These are phyloP conservation scores for Merodon equestris DNA, from an alignment of 2,888 invertebrate species.

Conservation along the genomic window DNA sequence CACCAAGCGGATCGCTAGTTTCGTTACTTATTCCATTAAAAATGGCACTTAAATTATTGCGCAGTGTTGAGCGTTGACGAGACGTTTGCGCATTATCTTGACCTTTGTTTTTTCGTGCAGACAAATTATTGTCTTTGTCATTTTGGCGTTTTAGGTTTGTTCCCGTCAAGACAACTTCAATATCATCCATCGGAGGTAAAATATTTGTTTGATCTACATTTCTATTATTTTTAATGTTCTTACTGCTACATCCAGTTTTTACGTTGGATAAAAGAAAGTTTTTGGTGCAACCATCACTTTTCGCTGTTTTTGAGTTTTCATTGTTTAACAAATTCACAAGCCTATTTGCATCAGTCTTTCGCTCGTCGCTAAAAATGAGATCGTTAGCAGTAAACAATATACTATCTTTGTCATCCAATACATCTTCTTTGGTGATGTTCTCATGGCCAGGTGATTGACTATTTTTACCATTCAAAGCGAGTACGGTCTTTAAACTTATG, in stretches of 20 bases:
- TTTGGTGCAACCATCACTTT: constrained; percentile 70
- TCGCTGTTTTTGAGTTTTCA: constrained; percentile 69
- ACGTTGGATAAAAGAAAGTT: constrained; percentile 68
- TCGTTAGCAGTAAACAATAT: constrained; percentile 73
- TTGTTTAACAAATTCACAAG: constrained; percentile 69
- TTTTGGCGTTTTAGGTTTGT: constrained; percentile 74
- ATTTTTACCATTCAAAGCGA: constrained; percentile 29
- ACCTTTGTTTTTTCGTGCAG: constrained; percentile 37
- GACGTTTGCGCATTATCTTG: constrained; percentile 20
- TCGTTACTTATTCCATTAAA: constrained; percentile 46
- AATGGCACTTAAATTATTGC: constrained; percentile 47
- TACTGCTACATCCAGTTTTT: constrained; percentile 41
- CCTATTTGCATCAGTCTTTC: constrained; percentile 73
- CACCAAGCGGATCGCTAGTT: constrained; percentile 69
- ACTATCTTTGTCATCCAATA: constrained; percentile 52
- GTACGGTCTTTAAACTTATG: constrained; percentile 73
- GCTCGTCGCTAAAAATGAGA: constrained; percentile 72
- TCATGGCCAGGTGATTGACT: constrained; percentile 45
- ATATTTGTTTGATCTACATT: constrained; percentile 55
- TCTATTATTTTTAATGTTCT: constrained; percentile 30
- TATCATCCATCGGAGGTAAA: constrained; percentile 50
- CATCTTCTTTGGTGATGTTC: constrained; percentile 34
- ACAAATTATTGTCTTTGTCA: constrained; percentile 71
- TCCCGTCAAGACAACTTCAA: constrained; percentile 69
- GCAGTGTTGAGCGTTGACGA: constrained; percentile 33